Evolutionary conservation across 2,888 invertebrate genomes (phyloP).

Genomic region (Tetrapedia diversipes): DNA sequence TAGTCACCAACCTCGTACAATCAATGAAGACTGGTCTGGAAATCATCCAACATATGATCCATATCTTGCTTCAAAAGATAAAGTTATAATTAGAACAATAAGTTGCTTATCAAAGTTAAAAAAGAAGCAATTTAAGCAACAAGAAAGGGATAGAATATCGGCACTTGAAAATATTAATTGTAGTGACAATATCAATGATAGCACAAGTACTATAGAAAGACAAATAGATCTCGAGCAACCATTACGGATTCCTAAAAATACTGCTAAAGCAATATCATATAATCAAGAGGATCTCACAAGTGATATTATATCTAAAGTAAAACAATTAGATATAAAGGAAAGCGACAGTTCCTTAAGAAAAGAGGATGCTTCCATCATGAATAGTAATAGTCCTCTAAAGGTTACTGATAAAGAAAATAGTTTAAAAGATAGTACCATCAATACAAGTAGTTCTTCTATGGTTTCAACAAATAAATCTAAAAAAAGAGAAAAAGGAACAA

Average conservation of each 20-base stretch:
- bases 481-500: neutral
- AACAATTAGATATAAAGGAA: neutral
- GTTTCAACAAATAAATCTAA: neutral
- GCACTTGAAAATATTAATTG: neutral
- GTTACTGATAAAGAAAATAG: neutral
- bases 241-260: constrained; percentile 42
- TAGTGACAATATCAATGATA: neutral
- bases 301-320: neutral
- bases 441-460: neutral
- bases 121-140: constrained; percentile 16
- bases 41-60: constrained; percentile 33
- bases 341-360: neutral
- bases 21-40: constrained; percentile 48
- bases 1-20: rapidly evolving
- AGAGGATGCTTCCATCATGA: neutral
- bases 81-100: constrained; percentile 16
- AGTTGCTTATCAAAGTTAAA: constrained; percentile 45
- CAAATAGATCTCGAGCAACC: constrained; percentile 8
- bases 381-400: neutral
- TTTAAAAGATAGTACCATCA: neutral
- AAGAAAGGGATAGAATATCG: constrained; percentile 42
- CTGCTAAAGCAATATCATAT: neutral
- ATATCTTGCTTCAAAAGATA: neutral
- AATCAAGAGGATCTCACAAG: neutral
- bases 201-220: rapidly evolving